Evolutionary conservation across 1,140 invertebrate species (phyloP), one percentile per base, ranked within the genome.

Genomic region (Globodera rostochiensis): DNA sequence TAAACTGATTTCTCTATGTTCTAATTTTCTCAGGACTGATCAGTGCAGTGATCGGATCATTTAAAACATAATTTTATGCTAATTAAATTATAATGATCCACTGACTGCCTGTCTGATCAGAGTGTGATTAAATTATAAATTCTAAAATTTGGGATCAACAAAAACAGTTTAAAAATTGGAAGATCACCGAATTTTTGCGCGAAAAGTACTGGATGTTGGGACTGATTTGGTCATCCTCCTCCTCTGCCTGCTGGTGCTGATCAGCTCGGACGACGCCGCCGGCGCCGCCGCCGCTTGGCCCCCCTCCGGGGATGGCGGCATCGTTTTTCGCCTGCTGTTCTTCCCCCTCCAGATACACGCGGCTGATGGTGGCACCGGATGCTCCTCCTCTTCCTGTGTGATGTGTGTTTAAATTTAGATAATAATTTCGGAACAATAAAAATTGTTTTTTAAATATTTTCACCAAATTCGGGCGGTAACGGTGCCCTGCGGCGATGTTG

Each of bases 121-220:
- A 36, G 36, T 2, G 36, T 36, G 36, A 36, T 36, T 36, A 36
- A 1, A 36, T 36, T 36, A 36, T 36, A 25, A 25, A 25, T 25
- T 25, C 36, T 1, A 36, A 36, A 36, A 36, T 36, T 36, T 36
- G 36, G 36, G 36, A 36, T 36, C 36, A 36, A 36, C 36, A 36
- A 36, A 36, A 36, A 36, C 36, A 3, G 36, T 36, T 36, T 36
- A 36, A 3, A 36, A 36, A 36, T 36, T 36, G 36, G 36, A 36
- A 15, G 36, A 9, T 71, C 36, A 78, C 86, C 45, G 85, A 86
- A 76, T 86, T 86, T 74, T 86, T 86, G 9, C 85, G 66, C 21
- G 85, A 86, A 81, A 86, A 86, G 66, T 87, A 86, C 57, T 86
- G 85, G n/a, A 85, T 49, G 75, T 85, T 85, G 46, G 83, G 83